phyloP scores from a whole-genome alignment of 2,888 invertebrate species.

The Metellina segmentata region DNA sequence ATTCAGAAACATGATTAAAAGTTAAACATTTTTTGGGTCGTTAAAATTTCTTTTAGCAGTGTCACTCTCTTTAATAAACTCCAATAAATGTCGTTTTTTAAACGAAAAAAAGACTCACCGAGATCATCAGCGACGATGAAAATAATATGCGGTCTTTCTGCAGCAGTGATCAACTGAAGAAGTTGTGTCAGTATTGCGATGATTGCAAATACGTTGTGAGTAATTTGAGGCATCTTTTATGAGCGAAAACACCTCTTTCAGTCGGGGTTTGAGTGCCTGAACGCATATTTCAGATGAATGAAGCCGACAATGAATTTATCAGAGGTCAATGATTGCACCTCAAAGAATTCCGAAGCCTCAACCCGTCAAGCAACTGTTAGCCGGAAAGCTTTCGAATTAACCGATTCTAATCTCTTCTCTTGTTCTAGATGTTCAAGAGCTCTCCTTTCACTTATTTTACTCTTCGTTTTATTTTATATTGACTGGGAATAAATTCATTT shows the following conservation, averaged over 20 bases:
- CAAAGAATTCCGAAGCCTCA: slow-evolving; percentile 47
- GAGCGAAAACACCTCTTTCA: background rate
- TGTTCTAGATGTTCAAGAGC: too few relatives aligned
- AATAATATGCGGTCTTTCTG: slow-evolving; percentile 66
- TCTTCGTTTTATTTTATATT: too few relatives aligned
- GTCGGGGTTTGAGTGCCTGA: background rate
- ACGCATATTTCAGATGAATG: slow-evolving; percentile 4
- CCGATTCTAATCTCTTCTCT: background rate
- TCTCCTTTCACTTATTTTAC: too few relatives aligned
- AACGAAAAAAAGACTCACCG: slow-evolving; percentile 49
- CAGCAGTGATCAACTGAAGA: background rate
- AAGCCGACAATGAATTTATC: slow-evolving; percentile 17
- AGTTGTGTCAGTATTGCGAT: background rate
- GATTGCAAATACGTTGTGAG: background rate
- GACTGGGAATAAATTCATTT: too few relatives aligned
- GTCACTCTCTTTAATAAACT: background rate
- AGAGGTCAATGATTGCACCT: slow-evolving; percentile 61
- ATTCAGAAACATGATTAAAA: background rate
- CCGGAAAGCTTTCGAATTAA: background rate
- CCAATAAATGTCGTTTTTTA: background rate
- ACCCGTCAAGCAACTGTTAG: slow-evolving; percentile 61
- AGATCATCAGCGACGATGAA: slow-evolving; percentile 75
- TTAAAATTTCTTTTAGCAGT: background rate
- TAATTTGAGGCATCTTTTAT: slow-evolving; percentile 28
- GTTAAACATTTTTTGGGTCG: background rate